Conservation (phyloP, 2,888 invertebrate species). For the Geotrupes spiniger region DNA sequence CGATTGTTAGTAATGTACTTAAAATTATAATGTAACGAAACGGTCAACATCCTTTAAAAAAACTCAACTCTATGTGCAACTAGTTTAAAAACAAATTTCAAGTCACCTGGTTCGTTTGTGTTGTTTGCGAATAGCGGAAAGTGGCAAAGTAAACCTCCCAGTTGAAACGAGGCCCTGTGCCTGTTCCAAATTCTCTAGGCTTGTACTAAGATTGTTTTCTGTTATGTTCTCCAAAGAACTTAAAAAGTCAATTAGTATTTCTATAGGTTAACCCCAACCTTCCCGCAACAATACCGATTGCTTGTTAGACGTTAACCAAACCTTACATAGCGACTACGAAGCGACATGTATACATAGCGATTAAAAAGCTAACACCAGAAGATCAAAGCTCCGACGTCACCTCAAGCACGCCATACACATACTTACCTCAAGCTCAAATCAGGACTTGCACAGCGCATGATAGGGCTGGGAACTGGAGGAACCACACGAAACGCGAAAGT, state of each 20-base stretch:
- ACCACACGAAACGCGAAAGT: conserved; percentile 95
- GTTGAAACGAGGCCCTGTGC: conserved; percentile 58
- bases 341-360: neutral
- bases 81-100: conserved; percentile 9
- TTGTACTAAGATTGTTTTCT: conserved; percentile 50
- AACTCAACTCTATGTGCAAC: conserved; percentile 15
- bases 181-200: conserved; percentile 60
- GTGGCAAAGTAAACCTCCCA: conserved; percentile 68
- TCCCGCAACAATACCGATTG: too few species aligned
- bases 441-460: conserved; percentile 89
- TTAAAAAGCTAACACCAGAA: neutral
- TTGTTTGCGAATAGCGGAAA: conserved; percentile 77
- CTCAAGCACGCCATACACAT: too few species aligned
- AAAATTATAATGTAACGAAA: too few species aligned
- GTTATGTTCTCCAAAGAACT: conserved; percentile 37
- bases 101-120: conserved; percentile 80
- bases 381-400: neutral
- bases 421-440: conserved; percentile 84
- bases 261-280: neutral
- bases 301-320: neutral
- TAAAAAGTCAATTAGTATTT: conserved; percentile 24
- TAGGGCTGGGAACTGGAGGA: conserved; percentile 83
- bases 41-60: too few species aligned
- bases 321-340: neutral
- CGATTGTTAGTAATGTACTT: too few species aligned